Evolutionary conservation across 2,888 invertebrate genomes (phyloP), one percentile per base, ranked within the genome.

Genomic region (Amphipoea lucens): DNA sequence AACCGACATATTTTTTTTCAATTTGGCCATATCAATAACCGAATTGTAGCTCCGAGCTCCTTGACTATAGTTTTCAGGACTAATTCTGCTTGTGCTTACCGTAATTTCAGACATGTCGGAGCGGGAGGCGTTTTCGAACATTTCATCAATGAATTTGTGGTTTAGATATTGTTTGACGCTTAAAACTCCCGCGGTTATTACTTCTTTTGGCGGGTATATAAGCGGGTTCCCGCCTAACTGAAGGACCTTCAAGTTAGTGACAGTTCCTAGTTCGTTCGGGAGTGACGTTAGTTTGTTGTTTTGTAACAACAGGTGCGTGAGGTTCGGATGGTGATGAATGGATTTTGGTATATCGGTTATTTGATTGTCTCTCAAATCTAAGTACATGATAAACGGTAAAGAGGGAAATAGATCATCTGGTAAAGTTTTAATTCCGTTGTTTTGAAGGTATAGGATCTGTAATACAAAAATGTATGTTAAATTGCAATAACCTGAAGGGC

Each of bases 281-380:
- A 98, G 91, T 77, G 94, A 92, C 75, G 97, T 95, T 48, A 98
- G 91, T 83, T 96, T 94, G 91, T 98, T 98, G 88, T 97, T 97
- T 92, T 98, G 97, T 54, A 98, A 92, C 40, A 98, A 94, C 75
- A 98, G 92, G 81, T 98, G 98, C 74, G 98, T 97, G 42, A 98
- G 95, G 85, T 91, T 93, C 72, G 91, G 91, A 87, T 98, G 98
- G 84, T 97, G 92, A 81, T 97, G 97, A 40, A 98, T 96, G 4
- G 96, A 95, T 81, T 90, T 93, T 2, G 98, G 98, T 74, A 98
- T 92, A 23, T 92, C 93, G 7, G 91, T 94, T 17, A 98, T 90
- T 76, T 95, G 90, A 91, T 98, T 98, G 83, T 97, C 97, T 88
- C 98, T 96, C 14, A 98, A 90, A 91, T 98, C 98, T 14, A 98